Base-by-base conservation (phyloP, 2,888 invertebrate genomes). In the Heliconius sara region DNA sequence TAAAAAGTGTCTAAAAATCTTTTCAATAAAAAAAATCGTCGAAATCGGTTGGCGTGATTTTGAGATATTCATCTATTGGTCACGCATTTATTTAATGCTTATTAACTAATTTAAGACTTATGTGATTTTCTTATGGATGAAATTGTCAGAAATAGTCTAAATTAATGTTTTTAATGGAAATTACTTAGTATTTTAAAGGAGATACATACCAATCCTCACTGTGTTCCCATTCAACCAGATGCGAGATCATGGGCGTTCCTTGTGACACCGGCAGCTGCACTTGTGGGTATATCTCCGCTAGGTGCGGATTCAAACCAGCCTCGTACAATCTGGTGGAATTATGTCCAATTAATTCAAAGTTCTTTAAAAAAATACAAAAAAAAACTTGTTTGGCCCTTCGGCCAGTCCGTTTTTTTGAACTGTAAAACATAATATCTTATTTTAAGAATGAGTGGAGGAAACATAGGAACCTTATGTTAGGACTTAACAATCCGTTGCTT, bases 151-250 rank as follows among this genome's bases (percentile, higher is more conserved):
- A 34, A 34, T 27, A 27, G 30, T 30, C 30, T 30, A 3, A 30
- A 30, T 30, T 3, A 30, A 30, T 30, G 30, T 3, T 4, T 4
- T 30, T 4, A 30, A 22, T 67, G n/a, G 5, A 30, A 10, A 9
- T 34, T 34, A 30, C 19, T 34, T 27, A 30, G 16, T 19, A 19
- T 27, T 30, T 10, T 13, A 13, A 30, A 22, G 65, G 3, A 19
- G 12, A 27, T 65, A 84, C 92, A 91, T 85, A 95, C 97, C 97
- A 97, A 81, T 97, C 96, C 81, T 97, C 96, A 27, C 96, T 95
- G 86, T 99, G 99, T 84, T 99, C 97, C 99, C 99, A 99, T 83
- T 96, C 96, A n/a, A 99, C 96, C 3, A 97, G 93, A 7, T 98
- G 97, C 0, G 98, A 96, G 70, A 99, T 95, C 96, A 97, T 97